Conservation (phyloP, 1,140 invertebrate species). For the Drosophila watanabei region DNA sequence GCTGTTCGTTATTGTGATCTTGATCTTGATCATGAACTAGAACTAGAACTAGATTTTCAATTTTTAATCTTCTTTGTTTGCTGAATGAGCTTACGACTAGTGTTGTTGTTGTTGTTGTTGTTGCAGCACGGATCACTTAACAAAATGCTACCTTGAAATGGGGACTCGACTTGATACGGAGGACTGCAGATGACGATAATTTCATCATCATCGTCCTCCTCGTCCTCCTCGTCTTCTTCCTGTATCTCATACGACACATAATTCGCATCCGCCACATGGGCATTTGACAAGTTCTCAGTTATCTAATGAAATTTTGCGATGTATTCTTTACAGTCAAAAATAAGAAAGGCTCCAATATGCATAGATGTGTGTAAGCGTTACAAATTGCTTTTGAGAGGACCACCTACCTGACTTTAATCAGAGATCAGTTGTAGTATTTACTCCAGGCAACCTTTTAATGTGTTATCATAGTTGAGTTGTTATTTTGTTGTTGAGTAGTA, state of each 20-base stretch:
- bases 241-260: constrained; percentile 27
- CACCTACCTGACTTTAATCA: constrained; percentile 84
- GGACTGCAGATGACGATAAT: constrained; percentile 75
- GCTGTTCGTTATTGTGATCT: constrained; percentile 57
- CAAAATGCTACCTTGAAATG: constrained; percentile 23
- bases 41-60: constrained; percentile 49
- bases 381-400: constrained; percentile 31
- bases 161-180: not conserved
- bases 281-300: constrained; percentile 48
- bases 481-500: constrained; percentile 47
- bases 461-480: constrained; percentile 38
- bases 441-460: constrained; percentile 85
- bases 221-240: constrained; percentile 17
- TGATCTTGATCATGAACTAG: constrained; percentile 51
- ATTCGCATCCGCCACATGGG: constrained; percentile 36
- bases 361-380: constrained; percentile 10
- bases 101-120: constrained; percentile 32
- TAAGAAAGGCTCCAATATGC: constrained; percentile 12
- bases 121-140: constrained; percentile 10
- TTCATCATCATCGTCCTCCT: constrained; percentile 58
- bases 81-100: constrained; percentile 51
- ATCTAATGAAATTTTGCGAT: constrained; percentile 51
- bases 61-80: constrained; percentile 24
- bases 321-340: constrained; percentile 1
- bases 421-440: constrained; percentile 85